phyloP scores from a whole-genome alignment of 2,888 invertebrate genomes.

The Cotesia congregata region DNA sequence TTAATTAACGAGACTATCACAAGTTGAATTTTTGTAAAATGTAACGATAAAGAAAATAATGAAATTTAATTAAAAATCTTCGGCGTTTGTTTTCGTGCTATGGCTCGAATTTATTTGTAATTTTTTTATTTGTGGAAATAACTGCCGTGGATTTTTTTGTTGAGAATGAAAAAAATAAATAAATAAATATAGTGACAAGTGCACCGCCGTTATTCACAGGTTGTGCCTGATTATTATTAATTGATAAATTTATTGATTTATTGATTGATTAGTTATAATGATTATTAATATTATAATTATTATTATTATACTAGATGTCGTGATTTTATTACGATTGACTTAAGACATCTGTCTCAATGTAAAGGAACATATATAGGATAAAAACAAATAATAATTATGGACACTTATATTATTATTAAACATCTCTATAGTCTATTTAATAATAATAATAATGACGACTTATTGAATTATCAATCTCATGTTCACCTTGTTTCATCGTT shows the following conservation, averaged over 20 bases:
- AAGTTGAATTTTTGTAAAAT: background rate
- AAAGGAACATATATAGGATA: slow-evolving; percentile 56
- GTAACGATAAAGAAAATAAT: background rate
- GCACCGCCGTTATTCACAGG: slow-evolving; percentile 46
- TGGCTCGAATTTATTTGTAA: slow-evolving; percentile 34
- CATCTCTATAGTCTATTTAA: slow-evolving; percentile 70
- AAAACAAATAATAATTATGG: slow-evolving; percentile 53
- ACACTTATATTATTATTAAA: slow-evolving; percentile 60
- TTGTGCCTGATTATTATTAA: slow-evolving; percentile 51
- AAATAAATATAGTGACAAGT: slow-evolving; percentile 38
- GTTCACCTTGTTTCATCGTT: slow-evolving; percentile 70
- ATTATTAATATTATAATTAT: background rate
- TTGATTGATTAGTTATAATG: background rate
- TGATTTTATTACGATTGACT: slow-evolving; percentile 53
- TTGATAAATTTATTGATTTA: background rate
- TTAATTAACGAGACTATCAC: slow-evolving; percentile 15
- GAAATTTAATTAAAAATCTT: slow-evolving; percentile 17
- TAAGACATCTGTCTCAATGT: slow-evolving; percentile 59
- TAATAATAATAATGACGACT: slow-evolving; percentile 64
- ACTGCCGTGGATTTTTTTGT: slow-evolving; percentile 44
- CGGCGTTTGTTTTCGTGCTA: slow-evolving; percentile 42
- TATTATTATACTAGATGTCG: slow-evolving; percentile 37
- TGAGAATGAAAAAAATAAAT: slow-evolving; percentile 39
- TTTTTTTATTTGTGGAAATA: slow-evolving; percentile 18
- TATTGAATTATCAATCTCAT: slow-evolving; percentile 70